These are phyloP conservation scores for Nothoprocta perdicaria DNA, from an alignment of 2,113 vertebrate species.

Conservation along the genomic window DNA sequence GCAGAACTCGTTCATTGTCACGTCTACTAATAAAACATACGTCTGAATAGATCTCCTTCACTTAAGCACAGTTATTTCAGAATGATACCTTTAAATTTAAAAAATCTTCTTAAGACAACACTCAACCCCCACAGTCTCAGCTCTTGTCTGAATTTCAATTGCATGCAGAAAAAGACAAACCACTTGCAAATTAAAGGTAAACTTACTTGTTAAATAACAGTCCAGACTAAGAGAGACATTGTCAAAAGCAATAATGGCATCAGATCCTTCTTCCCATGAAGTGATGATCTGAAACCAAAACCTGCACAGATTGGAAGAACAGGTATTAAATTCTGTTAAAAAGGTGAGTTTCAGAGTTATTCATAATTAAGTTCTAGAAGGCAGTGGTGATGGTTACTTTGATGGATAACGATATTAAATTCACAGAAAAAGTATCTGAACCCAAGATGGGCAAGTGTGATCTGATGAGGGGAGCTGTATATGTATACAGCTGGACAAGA, in stretches of 20 bases:
- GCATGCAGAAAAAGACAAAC: slow-evolving; percentile 12
- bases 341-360: neutral
- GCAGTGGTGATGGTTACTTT: neutral
- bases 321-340: slow-evolving; percentile 29
- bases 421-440: neutral
- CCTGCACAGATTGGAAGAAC: slow-evolving; percentile 74
- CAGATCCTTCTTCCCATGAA: slow-evolving; percentile 85
- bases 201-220: slow-evolving; percentile 97
- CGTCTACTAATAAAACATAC: neutral
- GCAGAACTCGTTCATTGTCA: fast-evolving
- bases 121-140: neutral
- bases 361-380: neutral
- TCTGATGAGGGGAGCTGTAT: neutral
- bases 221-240: slow-evolving; percentile 95
- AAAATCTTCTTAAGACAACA: neutral
- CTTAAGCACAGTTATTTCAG: neutral
- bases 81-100: neutral
- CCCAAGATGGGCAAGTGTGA: neutral
- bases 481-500: neutral
- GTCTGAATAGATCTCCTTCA: neutral
- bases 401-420: neutral
- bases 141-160: slow-evolving; percentile 3
- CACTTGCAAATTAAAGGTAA: slow-evolving; percentile 24
- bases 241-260: slow-evolving; percentile 88
- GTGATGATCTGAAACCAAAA: slow-evolving; percentile 93